Conservation (phyloP, 2,888 invertebrate genomes). For the Argyresthia albistria region DNA sequence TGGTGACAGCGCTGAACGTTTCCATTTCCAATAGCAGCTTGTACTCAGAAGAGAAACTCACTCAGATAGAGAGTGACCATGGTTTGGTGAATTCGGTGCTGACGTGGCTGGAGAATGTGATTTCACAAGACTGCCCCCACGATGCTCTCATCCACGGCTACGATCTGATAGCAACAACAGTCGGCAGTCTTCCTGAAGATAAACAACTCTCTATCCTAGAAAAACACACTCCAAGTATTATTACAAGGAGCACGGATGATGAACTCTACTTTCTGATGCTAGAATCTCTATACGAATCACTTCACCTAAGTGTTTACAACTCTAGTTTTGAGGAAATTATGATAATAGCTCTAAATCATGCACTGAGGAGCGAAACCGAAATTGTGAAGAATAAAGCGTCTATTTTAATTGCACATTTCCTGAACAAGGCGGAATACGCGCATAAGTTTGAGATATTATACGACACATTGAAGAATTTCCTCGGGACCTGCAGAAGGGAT, state of each 20-base stretch:
- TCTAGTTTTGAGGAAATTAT: conserved; percentile 40
- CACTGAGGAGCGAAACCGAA: conserved; percentile 37
- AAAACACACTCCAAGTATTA: conserved; percentile 31
- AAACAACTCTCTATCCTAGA: conserved; percentile 36
- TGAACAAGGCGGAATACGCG: conserved; percentile 69
- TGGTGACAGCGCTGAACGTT: conserved; percentile 41
- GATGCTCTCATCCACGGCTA: conserved; percentile 37
- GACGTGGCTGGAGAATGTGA: conserved; percentile 41
- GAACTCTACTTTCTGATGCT: conserved; percentile 46
- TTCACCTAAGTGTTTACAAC: conserved; percentile 46
- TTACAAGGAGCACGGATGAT: conserved; percentile 32
- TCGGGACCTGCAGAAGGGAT: conserved; percentile 26
- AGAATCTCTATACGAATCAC: conserved; percentile 64
- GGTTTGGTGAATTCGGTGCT: conserved; percentile 48
- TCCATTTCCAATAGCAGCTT: conserved; percentile 41
- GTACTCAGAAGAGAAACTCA: conserved; percentile 40
- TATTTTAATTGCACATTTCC: conserved; percentile 66
- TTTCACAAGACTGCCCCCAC: conserved; percentile 21
- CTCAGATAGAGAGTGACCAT: conserved; percentile 55
- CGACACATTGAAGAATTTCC: conserved; percentile 33
- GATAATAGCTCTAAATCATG: conserved; percentile 35
- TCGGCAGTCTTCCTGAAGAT: conserved; percentile 37
- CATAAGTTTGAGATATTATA: conserved; percentile 48
- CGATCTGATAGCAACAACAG: conserved; percentile 41
- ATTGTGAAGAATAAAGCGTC: conserved; percentile 49